These are phyloP conservation scores for Artemia sinica DNA, from an alignment of 2,888 invertebrate species.

Conservation along the genomic window DNA sequence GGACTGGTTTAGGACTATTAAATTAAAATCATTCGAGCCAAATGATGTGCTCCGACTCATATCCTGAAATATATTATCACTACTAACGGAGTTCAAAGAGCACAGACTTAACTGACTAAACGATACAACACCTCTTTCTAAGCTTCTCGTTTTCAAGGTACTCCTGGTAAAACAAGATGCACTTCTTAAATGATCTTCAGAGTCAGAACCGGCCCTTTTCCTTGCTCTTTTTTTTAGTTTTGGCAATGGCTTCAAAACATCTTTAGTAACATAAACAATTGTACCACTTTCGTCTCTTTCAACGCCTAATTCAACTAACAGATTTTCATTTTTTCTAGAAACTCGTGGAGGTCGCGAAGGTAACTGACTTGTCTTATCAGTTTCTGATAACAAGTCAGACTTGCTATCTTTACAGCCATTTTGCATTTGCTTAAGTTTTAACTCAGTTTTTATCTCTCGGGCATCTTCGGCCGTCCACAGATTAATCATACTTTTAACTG, in stretches of 20 bases:
- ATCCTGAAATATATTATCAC: neutral
- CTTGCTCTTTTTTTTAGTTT: neutral
- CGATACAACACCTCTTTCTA: neutral
- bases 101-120: neutral
- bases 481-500: neutral
- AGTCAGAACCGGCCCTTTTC: neutral
- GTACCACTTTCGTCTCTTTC: slow-evolving; percentile 6
- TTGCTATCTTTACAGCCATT: neutral
- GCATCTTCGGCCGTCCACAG: neutral
- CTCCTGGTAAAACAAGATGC: neutral
- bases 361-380: neutral
- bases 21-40: neutral
- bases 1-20: slow-evolving; percentile 11
- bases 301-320: neutral
- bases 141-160: neutral
- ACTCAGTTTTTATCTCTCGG: slow-evolving; percentile 1
- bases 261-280: slow-evolving; percentile 9
- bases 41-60: slow-evolving; percentile 13
- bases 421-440: neutral
- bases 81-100: neutral
- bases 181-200: slow-evolving; percentile 11
- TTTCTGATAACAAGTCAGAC: neutral
- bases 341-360: neutral
- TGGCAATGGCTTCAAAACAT: slow-evolving; percentile 1
- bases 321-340: neutral